Evolutionary conservation across 2,113 vertebrate genomes (phyloP).

Genomic region (Platysteira castanea): DNA sequence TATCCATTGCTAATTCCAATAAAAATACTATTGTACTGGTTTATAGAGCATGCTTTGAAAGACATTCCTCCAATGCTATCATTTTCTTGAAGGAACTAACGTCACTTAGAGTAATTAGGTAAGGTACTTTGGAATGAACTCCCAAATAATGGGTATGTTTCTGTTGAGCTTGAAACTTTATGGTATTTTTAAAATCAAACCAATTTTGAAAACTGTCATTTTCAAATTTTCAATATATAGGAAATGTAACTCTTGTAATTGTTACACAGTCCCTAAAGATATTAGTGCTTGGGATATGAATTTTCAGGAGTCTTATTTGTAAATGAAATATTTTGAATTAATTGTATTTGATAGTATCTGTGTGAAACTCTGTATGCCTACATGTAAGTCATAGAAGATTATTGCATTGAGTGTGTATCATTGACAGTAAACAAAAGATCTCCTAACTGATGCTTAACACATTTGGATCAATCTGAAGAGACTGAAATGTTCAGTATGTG

Average conservation of each 20-base stretch:
- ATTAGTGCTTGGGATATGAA: background rate
- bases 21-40: background rate
- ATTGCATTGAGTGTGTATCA: background rate
- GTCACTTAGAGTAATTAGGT: background rate
- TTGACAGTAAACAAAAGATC: background rate
- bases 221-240: background rate
- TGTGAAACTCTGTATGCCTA: background rate
- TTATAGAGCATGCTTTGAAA: background rate
- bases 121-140: background rate
- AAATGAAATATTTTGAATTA: background rate
- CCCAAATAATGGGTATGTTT: background rate
- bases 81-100: background rate
- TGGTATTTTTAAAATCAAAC: background rate
- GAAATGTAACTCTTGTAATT: background rate
- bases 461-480: background rate
- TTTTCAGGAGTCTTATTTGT: background rate
- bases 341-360: background rate
- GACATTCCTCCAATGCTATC: background rate
- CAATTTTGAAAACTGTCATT: background rate
- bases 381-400: background rate
- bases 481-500: background rate
- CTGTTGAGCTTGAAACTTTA: background rate
- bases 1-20: background rate
- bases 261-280: background rate
- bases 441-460: background rate